Base-by-base conservation (phyloP, 2,797 vertebrate genomes). In the Dicrostonyx torquatus region DNA sequence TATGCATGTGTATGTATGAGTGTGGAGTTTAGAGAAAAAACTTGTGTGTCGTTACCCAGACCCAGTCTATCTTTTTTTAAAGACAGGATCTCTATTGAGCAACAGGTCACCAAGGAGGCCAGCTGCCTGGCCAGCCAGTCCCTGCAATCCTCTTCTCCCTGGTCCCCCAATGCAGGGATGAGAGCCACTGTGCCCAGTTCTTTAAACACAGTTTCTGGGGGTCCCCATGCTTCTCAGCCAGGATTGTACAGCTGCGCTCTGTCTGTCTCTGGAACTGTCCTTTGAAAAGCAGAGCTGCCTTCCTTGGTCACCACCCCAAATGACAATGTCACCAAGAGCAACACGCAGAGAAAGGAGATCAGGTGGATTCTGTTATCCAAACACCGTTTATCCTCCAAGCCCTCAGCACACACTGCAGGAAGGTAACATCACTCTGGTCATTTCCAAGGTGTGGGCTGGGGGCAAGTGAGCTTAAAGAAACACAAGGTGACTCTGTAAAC, bases 271-370 rank as follows among this genome's bases (percentile, higher is more conserved):
- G 50, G 10, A 43, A 13, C 84, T 58, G 50, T 26, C 26, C 4
- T 13, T 58, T n/a, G 20, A 34, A 76, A 68, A 13, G 31, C 15
- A 31, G 15, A 37, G 48, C 2, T 9, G 70, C 34, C 40, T 45
- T 66, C 50, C 9, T 37, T 58, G 24, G 22, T 17, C 22, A 11
- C n/a, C 6, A 1, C 2, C 10, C 2, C 64, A 60, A 62, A 26
- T 34, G 22, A 3, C 0, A 31, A 37, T 8, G 87, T 40, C 80
- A 34, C 12, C 43, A 43, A 29, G 2, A 2, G 6, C 4, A 1
- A 3, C 1, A 17, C 9, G 2, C 37, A 31, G 14, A 2, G 37
- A 86, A 37, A 20, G 0, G 0, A 5, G 3, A 34, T 11, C 0
- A 20, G 34, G 22, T 9, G 20, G 43, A 4, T 34, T 62, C 22